A percentile compares a stretch with the other conserved stretches of the same genome.
Conservation (phyloP, 2,797 vertebrate species). For the Pangasius krempfi region DNA sequence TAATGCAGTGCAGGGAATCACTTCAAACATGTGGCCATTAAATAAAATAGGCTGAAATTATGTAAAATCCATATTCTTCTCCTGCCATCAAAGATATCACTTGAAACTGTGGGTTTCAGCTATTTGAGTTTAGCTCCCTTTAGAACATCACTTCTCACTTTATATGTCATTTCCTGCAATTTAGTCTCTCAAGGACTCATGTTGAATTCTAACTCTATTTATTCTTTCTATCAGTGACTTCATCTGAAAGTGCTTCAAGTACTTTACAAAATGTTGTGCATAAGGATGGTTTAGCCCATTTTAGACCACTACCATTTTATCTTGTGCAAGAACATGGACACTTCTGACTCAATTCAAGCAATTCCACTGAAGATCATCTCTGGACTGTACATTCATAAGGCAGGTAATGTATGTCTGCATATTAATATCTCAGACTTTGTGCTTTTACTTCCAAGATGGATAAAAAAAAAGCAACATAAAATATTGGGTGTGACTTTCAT, state of each 20-base stretch:
- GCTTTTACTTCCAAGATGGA: slow-evolving; percentile 38
- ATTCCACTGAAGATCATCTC: slow-evolving; percentile 6
- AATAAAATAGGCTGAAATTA: slow-evolving; percentile 8
- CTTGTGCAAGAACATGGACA: slow-evolving; percentile 5
- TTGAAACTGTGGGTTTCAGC: slow-evolving; percentile 7
- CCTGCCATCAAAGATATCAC: neutral
- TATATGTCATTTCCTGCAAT: slow-evolving; percentile 34
- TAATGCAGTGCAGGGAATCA: neutral
- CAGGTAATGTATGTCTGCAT: neutral
- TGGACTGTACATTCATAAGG: slow-evolving; percentile 1
- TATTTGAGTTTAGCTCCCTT: slow-evolving; percentile 27
- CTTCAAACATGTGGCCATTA: slow-evolving; percentile 7
- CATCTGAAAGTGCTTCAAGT: slow-evolving; percentile 22
- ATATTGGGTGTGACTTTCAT: neutral
- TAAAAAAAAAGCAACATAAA: neutral
- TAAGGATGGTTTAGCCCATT: slow-evolving; percentile 11
- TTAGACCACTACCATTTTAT: slow-evolving; percentile 8
- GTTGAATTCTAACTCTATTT: slow-evolving; percentile 33
- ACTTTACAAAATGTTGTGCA: slow-evolving; percentile 23
- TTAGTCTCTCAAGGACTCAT: slow-evolving; percentile 30
- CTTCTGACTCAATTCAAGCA: slow-evolving; percentile 7
- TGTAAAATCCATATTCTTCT: slow-evolving; percentile 25
- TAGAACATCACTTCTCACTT: slow-evolving; percentile 22
- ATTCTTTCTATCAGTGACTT: slow-evolving; percentile 21
- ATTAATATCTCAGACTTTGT: neutral